phyloP scores from a whole-genome alignment of 2,888 invertebrate genomes.

The Phalangium opilio region DNA sequence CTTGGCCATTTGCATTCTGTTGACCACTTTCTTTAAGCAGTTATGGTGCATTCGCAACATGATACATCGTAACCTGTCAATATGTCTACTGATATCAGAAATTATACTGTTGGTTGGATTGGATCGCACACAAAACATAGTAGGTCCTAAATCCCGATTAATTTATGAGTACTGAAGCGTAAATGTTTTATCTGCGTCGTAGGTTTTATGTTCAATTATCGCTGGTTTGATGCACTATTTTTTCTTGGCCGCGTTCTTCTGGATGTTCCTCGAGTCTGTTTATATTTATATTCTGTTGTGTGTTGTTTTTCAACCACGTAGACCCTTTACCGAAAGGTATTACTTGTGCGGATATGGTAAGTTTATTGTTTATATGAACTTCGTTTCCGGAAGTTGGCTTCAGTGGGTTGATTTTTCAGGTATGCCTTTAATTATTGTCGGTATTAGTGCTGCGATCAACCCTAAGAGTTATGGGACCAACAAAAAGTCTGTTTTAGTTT shows the following conservation, averaged over 20 bases:
- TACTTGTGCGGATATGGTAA: constrained; percentile 17
- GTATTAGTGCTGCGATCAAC: constrained; percentile 8
- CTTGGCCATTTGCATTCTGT: constrained; percentile 7
- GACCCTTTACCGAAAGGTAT: constrained; percentile 13
- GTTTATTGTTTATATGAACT: background rate
- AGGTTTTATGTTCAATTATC: constrained; percentile 12
- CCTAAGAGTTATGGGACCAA: constrained; percentile 15
- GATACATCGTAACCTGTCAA: constrained; percentile 16
- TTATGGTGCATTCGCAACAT: constrained; percentile 13
- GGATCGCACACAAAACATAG: constrained; percentile 15
- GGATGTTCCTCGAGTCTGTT: constrained; percentile 18
- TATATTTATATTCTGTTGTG: constrained; percentile 18
- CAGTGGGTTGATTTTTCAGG: constrained; percentile 1
- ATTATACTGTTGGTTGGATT: constrained; percentile 13
- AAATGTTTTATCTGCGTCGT: too few species aligned
- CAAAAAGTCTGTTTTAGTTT: constrained; percentile 10
- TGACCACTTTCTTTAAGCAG: constrained; percentile 2
- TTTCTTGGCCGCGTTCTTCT: constrained; percentile 17
- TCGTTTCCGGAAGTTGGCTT: too few species aligned
- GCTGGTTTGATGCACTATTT: constrained; percentile 18
- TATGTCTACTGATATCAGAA: constrained; percentile 13
- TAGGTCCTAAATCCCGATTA: too few species aligned
- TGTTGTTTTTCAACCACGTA: constrained; percentile 15
- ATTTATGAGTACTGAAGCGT: too few species aligned
- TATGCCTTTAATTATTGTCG: constrained; percentile 9